phyloP scores from a whole-genome alignment of 1,140 invertebrate genomes.

The Drosophila insularis region DNA sequence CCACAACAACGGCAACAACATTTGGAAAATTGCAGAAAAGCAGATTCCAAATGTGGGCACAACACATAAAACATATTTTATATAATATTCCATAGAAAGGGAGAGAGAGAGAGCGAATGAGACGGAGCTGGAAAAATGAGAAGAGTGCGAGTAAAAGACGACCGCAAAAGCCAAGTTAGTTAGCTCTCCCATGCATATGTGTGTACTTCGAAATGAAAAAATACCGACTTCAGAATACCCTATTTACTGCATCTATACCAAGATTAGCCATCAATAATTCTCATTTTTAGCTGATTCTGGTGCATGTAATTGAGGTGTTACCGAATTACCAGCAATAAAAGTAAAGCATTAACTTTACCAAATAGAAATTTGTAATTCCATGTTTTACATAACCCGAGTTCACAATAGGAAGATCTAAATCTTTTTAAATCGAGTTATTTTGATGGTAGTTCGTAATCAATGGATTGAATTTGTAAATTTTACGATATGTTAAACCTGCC shows the following conservation, averaged over 20 bases:
- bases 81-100: slow-evolving; percentile 57
- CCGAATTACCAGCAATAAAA: too few species aligned
- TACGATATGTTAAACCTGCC: background rate
- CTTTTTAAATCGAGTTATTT: too few species aligned
- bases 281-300: too few species aligned
- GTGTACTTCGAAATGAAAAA: background rate
- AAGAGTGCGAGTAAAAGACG: background rate
- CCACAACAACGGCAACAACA: slow-evolving; percentile 7
- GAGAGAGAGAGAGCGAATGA: background rate
- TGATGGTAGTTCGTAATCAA: too few species aligned
- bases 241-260: background rate
- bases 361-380: too few species aligned
- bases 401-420: too few species aligned
- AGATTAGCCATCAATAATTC: too few species aligned
- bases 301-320: too few species aligned
- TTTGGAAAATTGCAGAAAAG: slow-evolving; percentile 35
- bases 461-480: too few species aligned
- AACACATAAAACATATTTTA: slow-evolving; percentile 64
- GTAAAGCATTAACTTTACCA: too few species aligned
- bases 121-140: background rate
- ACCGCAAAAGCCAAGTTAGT: slow-evolving; percentile 3
- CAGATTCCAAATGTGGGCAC: slow-evolving; percentile 52
- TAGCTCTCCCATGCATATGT: background rate
- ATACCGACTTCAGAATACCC: background rate
- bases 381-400: too few species aligned